These are phyloP conservation scores for Acanthurus lineatus DNA, from an alignment of 2,797 vertebrate genomes.

Conservation along the genomic window DNA sequence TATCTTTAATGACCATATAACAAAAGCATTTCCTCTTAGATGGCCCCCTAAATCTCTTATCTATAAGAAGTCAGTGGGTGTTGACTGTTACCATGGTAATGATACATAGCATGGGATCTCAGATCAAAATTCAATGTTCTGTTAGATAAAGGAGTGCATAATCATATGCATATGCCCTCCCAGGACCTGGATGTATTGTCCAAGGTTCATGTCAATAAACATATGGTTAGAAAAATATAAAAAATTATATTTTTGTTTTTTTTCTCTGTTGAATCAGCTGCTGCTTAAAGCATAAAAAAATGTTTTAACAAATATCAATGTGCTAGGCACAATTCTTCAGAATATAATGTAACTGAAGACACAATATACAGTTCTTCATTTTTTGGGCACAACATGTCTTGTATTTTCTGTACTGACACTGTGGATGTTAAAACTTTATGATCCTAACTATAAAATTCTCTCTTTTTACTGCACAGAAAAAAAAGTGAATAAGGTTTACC, in stretches of 20 bases:
- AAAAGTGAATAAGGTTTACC: constrained; percentile 81
- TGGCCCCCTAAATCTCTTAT: constrained; percentile 3
- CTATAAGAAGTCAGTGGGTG: constrained; percentile 32
- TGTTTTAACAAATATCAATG: neutral
- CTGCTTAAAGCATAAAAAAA: constrained; percentile 9
- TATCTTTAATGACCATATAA: constrained; percentile 22
- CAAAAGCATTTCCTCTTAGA: neutral
- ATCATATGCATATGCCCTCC: neutral
- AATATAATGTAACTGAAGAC: neutral
- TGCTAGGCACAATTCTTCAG: neutral
- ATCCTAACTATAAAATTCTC: neutral
- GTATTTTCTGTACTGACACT: neutral
- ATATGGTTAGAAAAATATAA: neutral
- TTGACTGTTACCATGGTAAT: constrained; percentile 24
- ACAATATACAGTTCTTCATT: neutral
- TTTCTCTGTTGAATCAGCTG: neutral
- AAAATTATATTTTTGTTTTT: neutral
- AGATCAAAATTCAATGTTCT: constrained; percentile 1
- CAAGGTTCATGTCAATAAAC: neutral
- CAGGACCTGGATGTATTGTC: neutral
- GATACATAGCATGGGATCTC: constrained; percentile 23
- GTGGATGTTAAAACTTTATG: neutral
- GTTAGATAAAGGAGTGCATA: neutral
- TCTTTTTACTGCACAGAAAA: neutral
- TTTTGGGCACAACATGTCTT: neutral